A percentile compares a stretch with the other conserved stretches of the same genome.
Conservation (phyloP, 2,113 vertebrate genomes). For the Hydrochoerus hydrochaeris region DNA sequence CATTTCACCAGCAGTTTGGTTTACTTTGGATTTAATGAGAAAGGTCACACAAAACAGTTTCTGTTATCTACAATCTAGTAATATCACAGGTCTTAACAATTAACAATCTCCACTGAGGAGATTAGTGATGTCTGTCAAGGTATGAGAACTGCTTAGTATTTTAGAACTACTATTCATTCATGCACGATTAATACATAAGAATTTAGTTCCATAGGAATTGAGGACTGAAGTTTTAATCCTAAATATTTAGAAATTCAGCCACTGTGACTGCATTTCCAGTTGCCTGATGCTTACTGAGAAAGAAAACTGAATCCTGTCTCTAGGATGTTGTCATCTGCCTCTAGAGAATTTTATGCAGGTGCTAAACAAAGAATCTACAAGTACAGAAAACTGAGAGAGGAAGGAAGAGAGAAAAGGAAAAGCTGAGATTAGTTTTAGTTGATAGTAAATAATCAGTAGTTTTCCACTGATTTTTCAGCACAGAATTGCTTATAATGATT, state of each 20-base stretch:
- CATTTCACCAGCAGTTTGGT: not conserved
- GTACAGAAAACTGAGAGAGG: not conserved
- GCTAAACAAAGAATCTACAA: not conserved
- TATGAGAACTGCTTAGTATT: not conserved
- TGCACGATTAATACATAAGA: not conserved
- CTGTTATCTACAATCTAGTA: too few relatives aligned
- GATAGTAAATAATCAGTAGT: not conserved
- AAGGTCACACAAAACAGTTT: not conserved
- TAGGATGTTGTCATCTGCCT: not conserved
- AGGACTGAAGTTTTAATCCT: not conserved
- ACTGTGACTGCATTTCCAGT: not conserved
- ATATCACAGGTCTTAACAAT: not conserved
- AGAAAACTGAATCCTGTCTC: not conserved
- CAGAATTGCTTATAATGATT: not conserved
- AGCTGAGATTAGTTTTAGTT: not conserved
- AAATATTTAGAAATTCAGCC: not conserved
- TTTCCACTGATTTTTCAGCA: not conserved
- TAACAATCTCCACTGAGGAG: not conserved
- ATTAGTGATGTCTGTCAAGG: not conserved
- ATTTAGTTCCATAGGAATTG: not conserved
- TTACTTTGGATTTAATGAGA: not conserved
- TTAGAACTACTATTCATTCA: not conserved
- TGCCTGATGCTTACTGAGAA: not conserved
- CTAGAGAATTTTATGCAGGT: not conserved
- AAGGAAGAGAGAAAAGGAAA: not conserved